Conservation (phyloP, 2,888 invertebrate genomes). For the Nomada goodeniana region DNA sequence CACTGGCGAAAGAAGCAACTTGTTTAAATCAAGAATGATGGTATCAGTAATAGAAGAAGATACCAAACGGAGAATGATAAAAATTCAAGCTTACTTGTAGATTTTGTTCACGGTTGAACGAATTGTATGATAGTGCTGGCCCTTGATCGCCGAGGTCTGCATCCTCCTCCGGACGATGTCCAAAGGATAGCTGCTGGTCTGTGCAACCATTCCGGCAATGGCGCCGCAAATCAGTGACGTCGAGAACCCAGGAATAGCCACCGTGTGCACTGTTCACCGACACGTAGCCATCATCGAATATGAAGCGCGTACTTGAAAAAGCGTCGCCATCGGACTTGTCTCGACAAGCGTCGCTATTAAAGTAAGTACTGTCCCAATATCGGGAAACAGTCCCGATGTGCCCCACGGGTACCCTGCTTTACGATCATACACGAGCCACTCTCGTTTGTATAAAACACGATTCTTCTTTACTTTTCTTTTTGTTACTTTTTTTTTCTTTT, state of each 20-base stretch:
- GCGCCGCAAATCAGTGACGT: conserved; percentile 94
- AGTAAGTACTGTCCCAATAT: conserved; percentile 73
- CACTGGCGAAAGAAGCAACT: too few relatives aligned
- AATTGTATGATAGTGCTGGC: conserved; percentile 86
- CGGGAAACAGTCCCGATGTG: conserved; percentile 71
- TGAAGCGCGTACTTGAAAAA: conserved; percentile 76
- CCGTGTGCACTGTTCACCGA: conserved; percentile 78
- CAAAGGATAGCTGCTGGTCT: conserved; percentile 98
- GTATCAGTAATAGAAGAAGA: background rate
- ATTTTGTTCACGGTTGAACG: conserved; percentile 88
- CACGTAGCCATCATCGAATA: conserved; percentile 76
- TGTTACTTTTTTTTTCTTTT: conserved; percentile 39
- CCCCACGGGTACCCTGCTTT: conserved; percentile 68
- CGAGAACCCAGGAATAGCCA: conserved; percentile 77
- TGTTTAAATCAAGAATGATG: background rate
- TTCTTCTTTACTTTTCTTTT: conserved; percentile 35
- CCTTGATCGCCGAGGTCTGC: conserved; percentile 88
- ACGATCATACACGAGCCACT: conserved; percentile 71
- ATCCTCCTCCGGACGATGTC: conserved; percentile 94
- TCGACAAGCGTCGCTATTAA: conserved; percentile 73
- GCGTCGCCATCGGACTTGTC: conserved; percentile 64
- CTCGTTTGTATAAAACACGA: conserved; percentile 68
- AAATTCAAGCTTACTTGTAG: conserved; percentile 86
- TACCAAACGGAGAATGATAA: conserved; percentile 1
- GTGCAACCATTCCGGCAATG: conserved; percentile 95